Percentiles rank a stretch among this genome's conserved stretches.
phyloP scores from a whole-genome alignment of 2,888 invertebrate species.

The Thyatira batis region DNA sequence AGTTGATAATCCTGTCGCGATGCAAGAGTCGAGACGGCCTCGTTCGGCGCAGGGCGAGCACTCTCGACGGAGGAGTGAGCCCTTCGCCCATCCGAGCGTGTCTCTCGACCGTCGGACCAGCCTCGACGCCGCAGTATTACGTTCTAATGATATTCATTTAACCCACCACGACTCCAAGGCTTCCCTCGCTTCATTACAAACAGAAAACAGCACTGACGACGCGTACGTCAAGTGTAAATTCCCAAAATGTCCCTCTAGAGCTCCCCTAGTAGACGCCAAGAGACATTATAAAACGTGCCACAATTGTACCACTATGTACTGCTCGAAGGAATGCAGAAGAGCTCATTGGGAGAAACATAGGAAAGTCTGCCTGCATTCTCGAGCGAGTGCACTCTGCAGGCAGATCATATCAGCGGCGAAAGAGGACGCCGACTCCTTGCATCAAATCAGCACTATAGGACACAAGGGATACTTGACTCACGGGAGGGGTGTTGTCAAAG shows the following conservation, averaged over 20 bases:
- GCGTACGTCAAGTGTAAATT: slow-evolving; percentile 88
- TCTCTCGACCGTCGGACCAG: slow-evolving; percentile 83
- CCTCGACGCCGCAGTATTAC: slow-evolving; percentile 78
- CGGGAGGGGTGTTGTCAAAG: slow-evolving; percentile 95
- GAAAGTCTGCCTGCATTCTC: slow-evolving; percentile 93
- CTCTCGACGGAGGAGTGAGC: slow-evolving; percentile 72
- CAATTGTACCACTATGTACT: slow-evolving; percentile 97
- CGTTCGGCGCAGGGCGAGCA: slow-evolving; percentile 72
- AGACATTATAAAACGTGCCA: slow-evolving; percentile 95
- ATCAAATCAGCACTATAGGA: slow-evolving; percentile 91
- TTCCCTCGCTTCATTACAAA: slow-evolving; percentile 73
- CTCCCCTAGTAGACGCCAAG: slow-evolving; percentile 89
- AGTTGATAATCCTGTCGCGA: slow-evolving; percentile 78
- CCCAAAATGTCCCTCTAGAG: slow-evolving; percentile 89
- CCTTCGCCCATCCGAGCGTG: slow-evolving; percentile 60
- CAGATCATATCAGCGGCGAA: slow-evolving; percentile 91
- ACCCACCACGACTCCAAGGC: slow-evolving; percentile 68
- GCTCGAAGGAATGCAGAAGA: slow-evolving; percentile 94
- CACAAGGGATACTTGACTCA: slow-evolving; percentile 91
- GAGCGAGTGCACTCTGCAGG: slow-evolving; percentile 94
- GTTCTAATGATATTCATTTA: slow-evolving; percentile 59
- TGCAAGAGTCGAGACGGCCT: slow-evolving; percentile 69
- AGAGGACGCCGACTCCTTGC: slow-evolving; percentile 88
- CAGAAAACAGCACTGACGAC: slow-evolving; percentile 77
- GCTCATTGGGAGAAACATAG: slow-evolving; percentile 97